Evolutionary conservation across 2,113 vertebrate species (phyloP), one percentile per base, ranked within the genome.

Genomic region (Scopus umbretta): DNA sequence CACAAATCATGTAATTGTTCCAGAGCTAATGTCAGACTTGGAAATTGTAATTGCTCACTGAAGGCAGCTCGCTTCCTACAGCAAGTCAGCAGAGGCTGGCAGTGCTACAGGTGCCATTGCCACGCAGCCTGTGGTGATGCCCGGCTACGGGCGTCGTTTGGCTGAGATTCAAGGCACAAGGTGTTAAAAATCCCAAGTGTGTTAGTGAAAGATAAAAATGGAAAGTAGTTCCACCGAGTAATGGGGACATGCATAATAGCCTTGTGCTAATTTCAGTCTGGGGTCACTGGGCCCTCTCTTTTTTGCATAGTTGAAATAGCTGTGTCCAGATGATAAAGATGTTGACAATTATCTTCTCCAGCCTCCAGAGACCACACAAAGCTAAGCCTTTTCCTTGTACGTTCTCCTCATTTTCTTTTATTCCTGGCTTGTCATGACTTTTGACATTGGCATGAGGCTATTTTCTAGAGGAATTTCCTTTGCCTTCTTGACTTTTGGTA

Each of bases 291-390:
- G 78, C 89, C 52, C 66, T 94, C 59, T 78, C 74, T 73, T 84
- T 88, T 86, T 58, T 70, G 36, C 70, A 76, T 90, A 81, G 89
- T 73, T 95, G 91, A 87, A 95, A 90, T 95, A 90, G 73, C 81
- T 87, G 59, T 91, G 91, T 89, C 84, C 84, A 94, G 78, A 91
- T 95, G 91, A 97, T 87, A 82, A 87, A 94, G 86, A 86, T 95
- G 91, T 92, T 95, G 94, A 95, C 84, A 88, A 70, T 95, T 85
- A 95, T 73, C 80, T 82, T 82, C 66, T 65, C 61, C 49, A 25
- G 94, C 66, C 80, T 90, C 78, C 89, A 90, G 59, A 91, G 89
- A 95, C 84, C 74, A 87, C 80, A 95, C 55, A 92, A 95, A 95
- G 72, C 62, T 89, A 86, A 92, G 84, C 42, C 42, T 94, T 88